Base-by-base conservation (phyloP, 2,113 vertebrate genomes). In the Forbesichthys papilliferus region DNA sequence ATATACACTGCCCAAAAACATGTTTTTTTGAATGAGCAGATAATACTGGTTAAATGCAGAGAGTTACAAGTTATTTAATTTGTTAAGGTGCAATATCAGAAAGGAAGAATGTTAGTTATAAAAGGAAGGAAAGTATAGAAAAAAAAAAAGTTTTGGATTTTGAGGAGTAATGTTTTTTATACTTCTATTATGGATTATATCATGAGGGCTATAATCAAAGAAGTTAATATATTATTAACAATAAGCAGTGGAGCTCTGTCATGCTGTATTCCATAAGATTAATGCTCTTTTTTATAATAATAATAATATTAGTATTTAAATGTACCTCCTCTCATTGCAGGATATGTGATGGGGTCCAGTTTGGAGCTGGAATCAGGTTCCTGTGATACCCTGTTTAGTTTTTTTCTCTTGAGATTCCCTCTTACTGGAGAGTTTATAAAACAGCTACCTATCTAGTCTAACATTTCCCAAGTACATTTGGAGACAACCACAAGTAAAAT, bases 361-460 rank as follows among this genome's bases (percentile, higher is more conserved):
- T 99, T 49, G 98, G 98, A 87, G 97, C 97, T 34, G 98, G 98
- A 86, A 98, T 99, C 77, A 80, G 96, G 55, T 99, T 99, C 91
- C 92, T 99, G 56, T 99, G 90, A 94, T 61, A 57, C 56, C 58
- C 14, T 47, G 9, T 60, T 3, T 27, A 27, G 27, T 53, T 53
- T 9, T 55, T 55, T 14, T 16, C 56, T 60, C 66, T 42, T 18
- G 61, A 46, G n/a, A 55, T 48, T 27, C 27, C 27, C 27, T 27
- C 2, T 27, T 27, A 27, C 27, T 27, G 27, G 27, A 27, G 27
- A 27, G 27, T 27, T 27, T 27, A 27, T 27, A 27, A 27, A 27
- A 27, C 27, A 27, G 27, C 27, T 27, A 27, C 27, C 27, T 20
- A 20, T 20, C 20, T 27, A 27, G 27, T 27, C 27, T 27, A 27